Conservation (phyloP, 1,140 invertebrate genomes). For the Apis cerana region DNA sequence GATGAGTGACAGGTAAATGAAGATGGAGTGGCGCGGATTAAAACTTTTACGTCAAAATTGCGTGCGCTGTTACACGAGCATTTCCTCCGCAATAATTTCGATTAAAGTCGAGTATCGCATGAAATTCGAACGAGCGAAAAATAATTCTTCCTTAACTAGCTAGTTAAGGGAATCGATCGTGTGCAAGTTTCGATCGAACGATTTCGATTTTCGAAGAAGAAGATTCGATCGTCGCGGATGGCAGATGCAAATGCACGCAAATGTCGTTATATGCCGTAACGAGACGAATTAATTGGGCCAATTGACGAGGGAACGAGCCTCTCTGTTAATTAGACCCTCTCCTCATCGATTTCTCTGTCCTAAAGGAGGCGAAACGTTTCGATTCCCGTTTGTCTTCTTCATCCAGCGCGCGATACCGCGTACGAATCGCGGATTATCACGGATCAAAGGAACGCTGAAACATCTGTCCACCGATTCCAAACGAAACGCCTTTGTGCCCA, state of each 20-base stretch:
- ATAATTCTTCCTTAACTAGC: too few relatives aligned
- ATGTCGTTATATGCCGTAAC: not conserved
- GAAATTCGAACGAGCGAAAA: too few relatives aligned
- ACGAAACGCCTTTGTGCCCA: slow-evolving; percentile 2
- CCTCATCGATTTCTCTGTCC: slow-evolving; percentile 14
- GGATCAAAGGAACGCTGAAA: slow-evolving; percentile 45
- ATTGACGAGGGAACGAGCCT: slow-evolving; percentile 11
- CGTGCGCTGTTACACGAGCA: too few relatives aligned
- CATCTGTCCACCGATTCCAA: slow-evolving; percentile 42
- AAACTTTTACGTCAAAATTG: too few relatives aligned
- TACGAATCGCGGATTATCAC: slow-evolving; percentile 52
- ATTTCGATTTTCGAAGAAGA: too few relatives aligned
- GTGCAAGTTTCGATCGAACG: too few relatives aligned
- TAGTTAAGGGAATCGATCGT: too few relatives aligned
- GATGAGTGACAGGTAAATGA: too few relatives aligned
- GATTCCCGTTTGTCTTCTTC: slow-evolving; percentile 27
- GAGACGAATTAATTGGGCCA: slow-evolving; percentile 29
- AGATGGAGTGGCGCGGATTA: too few relatives aligned
- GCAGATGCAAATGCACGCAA: not conserved
- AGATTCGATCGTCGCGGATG: not conserved
- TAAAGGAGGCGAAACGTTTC: slow-evolving; percentile 30
- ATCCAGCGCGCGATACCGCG: slow-evolving; percentile 54
- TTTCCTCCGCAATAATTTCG: too few relatives aligned
- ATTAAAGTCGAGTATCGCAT: too few relatives aligned
- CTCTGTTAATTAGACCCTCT: slow-evolving; percentile 17